A percentile compares a stretch with the other conserved stretches of the same genome.
phyloP scores from a whole-genome alignment of 2,888 invertebrate genomes.

The Leucoma salicis region DNA sequence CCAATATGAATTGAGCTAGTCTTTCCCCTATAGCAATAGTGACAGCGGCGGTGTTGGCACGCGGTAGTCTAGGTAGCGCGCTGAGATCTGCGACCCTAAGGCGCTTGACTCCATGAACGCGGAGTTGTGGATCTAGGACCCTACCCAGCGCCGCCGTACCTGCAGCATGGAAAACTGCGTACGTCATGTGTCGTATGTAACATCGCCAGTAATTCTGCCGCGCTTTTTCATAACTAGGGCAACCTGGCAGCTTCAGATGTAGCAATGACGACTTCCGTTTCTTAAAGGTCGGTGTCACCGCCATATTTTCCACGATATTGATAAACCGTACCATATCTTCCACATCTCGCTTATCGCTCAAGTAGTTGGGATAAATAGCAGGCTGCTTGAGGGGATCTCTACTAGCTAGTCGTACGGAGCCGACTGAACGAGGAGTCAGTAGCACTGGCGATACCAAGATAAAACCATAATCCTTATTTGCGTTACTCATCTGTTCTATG shows the following conservation, averaged over 20 bases:
- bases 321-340: constrained; percentile 44
- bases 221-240: constrained; percentile 30
- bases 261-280: constrained; percentile 39
- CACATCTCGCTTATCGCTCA: constrained; percentile 46
- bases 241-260: constrained; percentile 38
- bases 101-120: constrained; percentile 44
- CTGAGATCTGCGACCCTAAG: constrained; percentile 54
- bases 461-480: constrained; percentile 38
- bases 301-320: constrained; percentile 43
- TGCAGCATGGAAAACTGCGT: constrained; percentile 48
- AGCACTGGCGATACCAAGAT: constrained; percentile 44
- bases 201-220: constrained; percentile 51
- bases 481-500: constrained; percentile 36
- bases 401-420: constrained; percentile 46
- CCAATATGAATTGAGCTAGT: constrained; percentile 6
- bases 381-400: constrained; percentile 41
- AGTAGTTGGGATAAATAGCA: constrained; percentile 50
- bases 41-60: constrained; percentile 54
- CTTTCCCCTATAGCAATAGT: constrained; percentile 54
- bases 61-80: constrained; percentile 42
- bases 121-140: constrained; percentile 49
- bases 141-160: constrained; percentile 50
- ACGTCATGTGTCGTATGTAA: constrained; percentile 56
- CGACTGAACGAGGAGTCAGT: constrained; percentile 47
- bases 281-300: constrained; percentile 33